Base-by-base conservation (phyloP, 2,888 invertebrate species). In the Celastrina argiolus region DNA sequence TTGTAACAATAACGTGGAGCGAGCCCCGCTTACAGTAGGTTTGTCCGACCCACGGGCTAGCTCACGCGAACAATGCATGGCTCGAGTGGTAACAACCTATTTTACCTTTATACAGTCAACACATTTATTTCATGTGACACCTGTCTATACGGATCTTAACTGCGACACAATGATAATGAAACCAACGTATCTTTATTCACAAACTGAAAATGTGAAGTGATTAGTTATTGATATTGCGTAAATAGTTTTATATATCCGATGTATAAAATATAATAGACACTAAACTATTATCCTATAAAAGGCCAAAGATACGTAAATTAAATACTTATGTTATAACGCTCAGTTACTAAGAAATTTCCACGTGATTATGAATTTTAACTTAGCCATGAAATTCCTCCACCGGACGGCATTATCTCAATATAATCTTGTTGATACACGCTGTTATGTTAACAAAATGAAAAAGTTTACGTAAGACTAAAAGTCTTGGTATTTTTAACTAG, bases 111-210 rank as follows among this genome's bases (percentile, higher is more conserved):
- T 16, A 34, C 31, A 56, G 56, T 28, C 56, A 16, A 31, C 31
- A 59, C 28, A 59, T 59, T 59, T 59, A 34, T 34, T 59, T 59
- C 34, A 34, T 59, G 34, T 34, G 34, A 59, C 59, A 59, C 59
- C 59, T 59, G 59, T 59, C 59, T 31, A 34, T 59, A 59, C 8
- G 51, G 22, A 51, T 26, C 51, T 51, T 26, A 51, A 51, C 22
- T 5, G 18, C 56, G 14, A 12, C 16, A 34, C 34, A 59, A 59
- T 59, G 59, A 34, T 8, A 16, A 59, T 34, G 34, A 16, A 34
- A 16, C 31, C 10, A 31, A n/a, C 18, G 16, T 59, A 18, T 31
- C 59, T 34, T 59, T 59, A 31, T 59, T 10, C 59, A 8, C 16
- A 59, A 12, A 51, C 12, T 22, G 5, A 1, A 51, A 51, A 0